Percentiles rank a stretch among this genome's conserved stretches.
Conservation (phyloP, 2,888 invertebrate species). For the Nycteola revayana region DNA sequence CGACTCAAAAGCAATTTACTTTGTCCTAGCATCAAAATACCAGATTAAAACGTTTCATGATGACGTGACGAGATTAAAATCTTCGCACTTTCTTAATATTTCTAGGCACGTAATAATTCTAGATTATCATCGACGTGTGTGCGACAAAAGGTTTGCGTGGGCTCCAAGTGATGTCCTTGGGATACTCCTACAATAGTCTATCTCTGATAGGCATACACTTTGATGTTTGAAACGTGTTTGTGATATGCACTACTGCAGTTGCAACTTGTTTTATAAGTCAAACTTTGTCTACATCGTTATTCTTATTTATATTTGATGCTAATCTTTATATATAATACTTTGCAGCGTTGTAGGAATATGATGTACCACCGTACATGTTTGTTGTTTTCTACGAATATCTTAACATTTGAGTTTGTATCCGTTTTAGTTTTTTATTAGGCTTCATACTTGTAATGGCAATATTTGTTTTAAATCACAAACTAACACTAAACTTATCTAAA, state of each 20-base stretch:
- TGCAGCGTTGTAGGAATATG: too few relatives aligned
- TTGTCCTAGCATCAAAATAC: slow-evolving; percentile 30
- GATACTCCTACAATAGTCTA: slow-evolving; percentile 30
- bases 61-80: slow-evolving; percentile 39
- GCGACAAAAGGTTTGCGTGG: slow-evolving; percentile 23
- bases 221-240: slow-evolving; percentile 35
- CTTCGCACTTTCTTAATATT: slow-evolving; percentile 37
- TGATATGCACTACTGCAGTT: slow-evolving; percentile 12
- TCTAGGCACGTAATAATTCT: slow-evolving; percentile 51
- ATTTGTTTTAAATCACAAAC: too few relatives aligned
- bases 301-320: too few relatives aligned
- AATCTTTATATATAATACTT: too few relatives aligned
- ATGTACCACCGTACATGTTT: too few relatives aligned
- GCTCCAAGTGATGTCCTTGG: slow-evolving; percentile 8
- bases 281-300: too few relatives aligned
- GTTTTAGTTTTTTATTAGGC: too few relatives aligned
- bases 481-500: too few relatives aligned
- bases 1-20: slow-evolving; percentile 47
- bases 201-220: slow-evolving; percentile 34
- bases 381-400: too few relatives aligned
- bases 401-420: too few relatives aligned
- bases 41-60: slow-evolving; percentile 34
- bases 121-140: slow-evolving; percentile 48
- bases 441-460: too few relatives aligned
- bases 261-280: slow-evolving; percentile 3